These are phyloP conservation scores for Erinaceus europaeus DNA, from an alignment of 2,113 vertebrate species.

Conservation along the genomic window DNA sequence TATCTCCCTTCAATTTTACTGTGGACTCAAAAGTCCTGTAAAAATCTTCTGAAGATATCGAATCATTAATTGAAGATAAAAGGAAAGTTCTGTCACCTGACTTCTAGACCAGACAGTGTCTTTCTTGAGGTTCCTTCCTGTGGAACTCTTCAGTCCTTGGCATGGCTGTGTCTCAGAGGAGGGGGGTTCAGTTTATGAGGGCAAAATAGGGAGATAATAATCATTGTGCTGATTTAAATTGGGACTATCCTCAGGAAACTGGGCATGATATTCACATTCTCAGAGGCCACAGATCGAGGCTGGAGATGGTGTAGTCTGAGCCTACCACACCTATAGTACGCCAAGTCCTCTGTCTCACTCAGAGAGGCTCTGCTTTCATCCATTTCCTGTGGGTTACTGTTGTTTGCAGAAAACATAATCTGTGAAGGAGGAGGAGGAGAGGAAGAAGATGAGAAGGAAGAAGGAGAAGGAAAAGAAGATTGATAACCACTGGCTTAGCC, in stretches of 20 bases:
- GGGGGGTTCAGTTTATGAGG: neutral
- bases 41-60: neutral
- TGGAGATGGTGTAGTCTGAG: too few relatives aligned
- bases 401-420: neutral
- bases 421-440: too few relatives aligned
- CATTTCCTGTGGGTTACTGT: neutral
- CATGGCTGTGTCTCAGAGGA: neutral
- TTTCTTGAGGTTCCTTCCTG: neutral
- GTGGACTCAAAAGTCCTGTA: neutral
- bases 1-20: neutral
- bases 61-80: neutral
- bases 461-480: too few relatives aligned
- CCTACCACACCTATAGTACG: accelerated
- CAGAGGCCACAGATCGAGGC: neutral
- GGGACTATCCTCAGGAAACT: neutral
- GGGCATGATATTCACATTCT: neutral
- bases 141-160: neutral
- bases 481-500: neutral
- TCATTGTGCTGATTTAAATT: too few relatives aligned
- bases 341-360: neutral
- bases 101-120: neutral
- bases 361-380: neutral
- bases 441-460: too few relatives aligned
- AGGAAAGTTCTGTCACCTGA: neutral
- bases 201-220: neutral